Evolutionary conservation across 1,140 invertebrate genomes (phyloP).

Genomic region (Zaprionus taronus): DNA sequence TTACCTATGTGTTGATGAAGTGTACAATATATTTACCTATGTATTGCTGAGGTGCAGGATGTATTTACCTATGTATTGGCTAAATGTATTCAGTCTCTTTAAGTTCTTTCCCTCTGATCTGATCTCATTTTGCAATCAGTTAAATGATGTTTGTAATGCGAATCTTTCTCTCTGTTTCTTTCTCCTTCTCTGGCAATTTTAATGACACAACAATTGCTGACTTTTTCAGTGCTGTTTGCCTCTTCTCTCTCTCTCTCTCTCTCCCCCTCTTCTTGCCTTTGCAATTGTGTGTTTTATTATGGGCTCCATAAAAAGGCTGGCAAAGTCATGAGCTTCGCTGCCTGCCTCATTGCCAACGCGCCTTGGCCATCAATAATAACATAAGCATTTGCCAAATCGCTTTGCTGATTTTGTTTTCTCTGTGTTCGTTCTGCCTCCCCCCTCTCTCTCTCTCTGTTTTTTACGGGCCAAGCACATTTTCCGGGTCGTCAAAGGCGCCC

Average conservation of each 20-base stretch:
- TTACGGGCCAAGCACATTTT: slow-evolving; percentile 50
- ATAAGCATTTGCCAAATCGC: slow-evolving; percentile 75
- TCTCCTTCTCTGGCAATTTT: slow-evolving; percentile 50
- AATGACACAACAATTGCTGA: slow-evolving; percentile 77
- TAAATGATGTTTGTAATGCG: slow-evolving; percentile 77
- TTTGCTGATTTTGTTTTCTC: slow-evolving; percentile 61
- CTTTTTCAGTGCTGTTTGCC: slow-evolving; percentile 34
- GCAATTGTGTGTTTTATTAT: slow-evolving; percentile 77
- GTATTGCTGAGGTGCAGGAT: too few species aligned
- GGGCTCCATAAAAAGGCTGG: slow-evolving; percentile 49
- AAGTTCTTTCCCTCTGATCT: neutral
- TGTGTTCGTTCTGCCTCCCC: neutral
- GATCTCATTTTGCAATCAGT: slow-evolving; percentile 63
- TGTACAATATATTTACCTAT: too few species aligned
- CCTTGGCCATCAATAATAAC: slow-evolving; percentile 70
- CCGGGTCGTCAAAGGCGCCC: slow-evolving; percentile 33
- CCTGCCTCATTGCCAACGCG: slow-evolving; percentile 18
- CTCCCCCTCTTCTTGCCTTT: slow-evolving; percentile 15
- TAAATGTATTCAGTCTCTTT: neutral
- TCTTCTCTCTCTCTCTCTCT: neutral
- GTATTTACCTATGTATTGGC: too few species aligned
- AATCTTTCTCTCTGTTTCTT: slow-evolving; percentile 7
- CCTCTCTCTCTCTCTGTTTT: slow-evolving; percentile 8
- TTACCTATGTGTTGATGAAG: too few species aligned
- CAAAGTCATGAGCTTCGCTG: slow-evolving; percentile 48